Percentiles rank a stretch among this genome's conserved stretches.
These are phyloP conservation scores for Cololabis saira DNA, from an alignment of 2,113 vertebrate genomes.

Conservation along the genomic window DNA sequence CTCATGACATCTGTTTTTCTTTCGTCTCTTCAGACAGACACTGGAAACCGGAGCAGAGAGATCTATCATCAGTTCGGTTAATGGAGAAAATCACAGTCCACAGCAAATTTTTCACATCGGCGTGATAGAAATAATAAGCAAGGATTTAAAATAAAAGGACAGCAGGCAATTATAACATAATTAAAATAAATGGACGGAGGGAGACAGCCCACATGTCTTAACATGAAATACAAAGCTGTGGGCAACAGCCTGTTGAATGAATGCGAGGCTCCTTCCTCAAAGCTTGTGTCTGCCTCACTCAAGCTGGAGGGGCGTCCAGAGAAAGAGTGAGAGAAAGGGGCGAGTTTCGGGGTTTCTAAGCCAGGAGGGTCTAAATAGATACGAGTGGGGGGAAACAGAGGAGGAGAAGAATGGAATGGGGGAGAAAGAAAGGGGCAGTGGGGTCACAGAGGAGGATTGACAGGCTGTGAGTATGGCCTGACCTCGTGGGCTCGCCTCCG, in stretches of 20 bases:
- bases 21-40: constrained; percentile 62
- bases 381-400: constrained; percentile 57
- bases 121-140: constrained; percentile 78
- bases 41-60: constrained; percentile 60
- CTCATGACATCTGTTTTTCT: constrained; percentile 79
- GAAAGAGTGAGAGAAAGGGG: constrained; percentile 49
- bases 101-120: constrained; percentile 71
- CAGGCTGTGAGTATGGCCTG: constrained; percentile 80
- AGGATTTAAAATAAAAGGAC: constrained; percentile 71
- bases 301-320: constrained; percentile 74
- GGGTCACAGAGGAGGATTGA: constrained; percentile 81
- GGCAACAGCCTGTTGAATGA: constrained; percentile 67
- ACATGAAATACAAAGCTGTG: constrained; percentile 66
- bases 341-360: constrained; percentile 59
- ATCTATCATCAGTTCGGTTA: constrained; percentile 75
- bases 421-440: constrained; percentile 65
- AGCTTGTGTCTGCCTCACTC: constrained; percentile 75
- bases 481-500: constrained; percentile 77
- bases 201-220: constrained; percentile 73
- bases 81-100: constrained; percentile 71
- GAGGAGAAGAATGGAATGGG: constrained; percentile 73
- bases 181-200: constrained; percentile 75
- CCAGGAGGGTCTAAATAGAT: constrained; percentile 70
- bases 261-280: constrained; percentile 73
- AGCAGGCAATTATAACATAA: constrained; percentile 74